Base-by-base conservation (phyloP, 2,113 vertebrate genomes). In the Phoxinus phoxinus region DNA sequence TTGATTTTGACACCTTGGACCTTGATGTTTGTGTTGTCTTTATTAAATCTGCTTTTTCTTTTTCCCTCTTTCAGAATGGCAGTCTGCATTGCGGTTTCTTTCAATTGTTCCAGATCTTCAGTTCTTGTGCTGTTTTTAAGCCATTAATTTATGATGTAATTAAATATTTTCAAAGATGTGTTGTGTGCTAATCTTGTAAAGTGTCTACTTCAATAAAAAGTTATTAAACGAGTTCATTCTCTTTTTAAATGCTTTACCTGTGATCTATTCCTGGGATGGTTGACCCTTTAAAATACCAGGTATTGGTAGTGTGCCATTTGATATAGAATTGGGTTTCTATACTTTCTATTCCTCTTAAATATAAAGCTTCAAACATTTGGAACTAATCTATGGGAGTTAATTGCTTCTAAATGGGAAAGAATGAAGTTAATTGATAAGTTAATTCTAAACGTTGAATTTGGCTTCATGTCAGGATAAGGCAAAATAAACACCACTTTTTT, bases 181-280 rank as follows among this genome's bases (percentile, higher is more conserved):
- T 51, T 51, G 6, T 32, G 0, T 1, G 0, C 23, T 3, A 15
- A 17, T 6, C 32, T 32, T 67, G 30, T 65, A 65, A 67, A 30
- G 1, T 67, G 15, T 67, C 1, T 32, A 21, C 3, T 44, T 72
- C 19, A 72, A 72, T 72, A 72, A 72, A 72, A 0, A 41, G 21
- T 9, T n/a, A 12, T 25, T 25, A 0, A 41, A 41, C 0, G 19
- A 19, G 2, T 1, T 65, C 6, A 0, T 12, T 61, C 10, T 2
- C 0, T 2, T 1, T 8, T 32, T 3, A 63, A 27, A 6, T 15
- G 1, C 0, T 15, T 2, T 12, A 3, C 15, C 2, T 8, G 27
- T 65, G 12, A n/a, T 10, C 48, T 1, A 9, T 19, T 6, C 7
- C 13, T 15, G 25, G 25, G 3, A 15, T 15, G 23, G 12, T 15